Evolutionary conservation across 2,113 vertebrate genomes (phyloP), one percentile per base, ranked within the genome.

Genomic region (Spea bombifrons): DNA sequence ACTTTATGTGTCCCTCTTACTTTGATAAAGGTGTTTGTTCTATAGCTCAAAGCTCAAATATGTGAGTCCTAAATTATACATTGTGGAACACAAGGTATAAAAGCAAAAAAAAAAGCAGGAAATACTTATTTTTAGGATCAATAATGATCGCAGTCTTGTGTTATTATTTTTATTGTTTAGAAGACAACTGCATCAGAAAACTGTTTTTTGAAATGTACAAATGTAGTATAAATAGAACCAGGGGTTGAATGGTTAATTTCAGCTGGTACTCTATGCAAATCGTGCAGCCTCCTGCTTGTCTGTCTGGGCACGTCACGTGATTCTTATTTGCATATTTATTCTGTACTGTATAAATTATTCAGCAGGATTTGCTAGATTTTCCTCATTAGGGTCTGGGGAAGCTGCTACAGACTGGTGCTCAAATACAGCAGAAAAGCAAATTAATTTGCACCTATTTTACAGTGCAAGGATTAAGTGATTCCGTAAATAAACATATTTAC

Each of bases 281-380:
- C 7, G 45, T 43, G 13, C 78, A 67, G 77, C 45, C 50, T 66
- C 61, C 68, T 53, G 76, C 17, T 46, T 74, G 71, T 65, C 77
- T 59, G 71, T 30, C 77, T 80, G 77, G 61, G 30, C 68, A 49
- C 53, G 57, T 53, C 78, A 80, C 53, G 68, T 80, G 78, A 74
- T 65, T 52, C 71, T 74, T 63, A 80, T 80, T 80, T 80, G 78
- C 78, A 80, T 80, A 74, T 63, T 73, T 55, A 80, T 74, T 74
- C 70, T 66, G 30, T 66, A 61, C 52, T 46, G 44, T 66, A 73
- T 80, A 67, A 74, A 80, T 80, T 80, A 80, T 80, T 80, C 71
- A 80, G 78, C 53, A 73, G 71, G 78, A 73, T 74, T 74, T 73
- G 65, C 78, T 80, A 67, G 63, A 80, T 80, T 57, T 80, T 74